Percentiles rank a stretch among this genome's conserved stretches.
Evolutionary conservation across 1,140 invertebrate genomes (phyloP).

Genomic region (Nephila pilipes): DNA sequence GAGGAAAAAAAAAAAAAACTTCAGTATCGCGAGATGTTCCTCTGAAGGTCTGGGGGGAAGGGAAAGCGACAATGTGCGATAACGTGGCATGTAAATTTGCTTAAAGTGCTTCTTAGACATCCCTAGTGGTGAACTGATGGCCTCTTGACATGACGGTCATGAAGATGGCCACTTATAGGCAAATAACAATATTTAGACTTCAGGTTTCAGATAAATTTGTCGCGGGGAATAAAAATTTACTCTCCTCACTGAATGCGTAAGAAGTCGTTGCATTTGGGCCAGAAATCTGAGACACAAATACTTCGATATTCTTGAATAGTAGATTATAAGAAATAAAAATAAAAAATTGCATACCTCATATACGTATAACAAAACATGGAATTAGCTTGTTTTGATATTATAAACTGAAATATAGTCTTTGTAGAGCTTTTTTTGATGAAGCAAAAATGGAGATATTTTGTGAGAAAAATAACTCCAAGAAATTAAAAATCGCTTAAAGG

Average conservation of each 20-base stretch:
- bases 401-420: too few species aligned
- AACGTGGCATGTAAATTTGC: conserved; percentile 59
- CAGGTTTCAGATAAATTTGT: conserved; percentile 14
- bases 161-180: conserved; percentile 21
- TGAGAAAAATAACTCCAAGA: too few species aligned
- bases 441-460: too few species aligned
- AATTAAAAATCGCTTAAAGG: too few species aligned
- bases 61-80: conserved; percentile 47
- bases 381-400: too few species aligned
- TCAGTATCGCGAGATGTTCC: neutral
- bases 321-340: too few species aligned
- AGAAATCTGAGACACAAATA: too few species aligned
- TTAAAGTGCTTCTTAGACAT: conserved; percentile 32
- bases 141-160: conserved; percentile 13
- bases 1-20: neutral
- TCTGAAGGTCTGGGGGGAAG: neutral
- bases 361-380: too few species aligned
- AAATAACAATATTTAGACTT: neutral
- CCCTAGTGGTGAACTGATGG: conserved; percentile 14
- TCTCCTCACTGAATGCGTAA: neutral
- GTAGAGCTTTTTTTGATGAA: too few species aligned
- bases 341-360: too few species aligned
- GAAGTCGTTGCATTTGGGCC: too few species aligned
- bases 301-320: too few species aligned
- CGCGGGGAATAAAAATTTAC: neutral